Evolutionary conservation across 2,797 vertebrate genomes (phyloP).

Genomic region (Vireo griseus): DNA sequence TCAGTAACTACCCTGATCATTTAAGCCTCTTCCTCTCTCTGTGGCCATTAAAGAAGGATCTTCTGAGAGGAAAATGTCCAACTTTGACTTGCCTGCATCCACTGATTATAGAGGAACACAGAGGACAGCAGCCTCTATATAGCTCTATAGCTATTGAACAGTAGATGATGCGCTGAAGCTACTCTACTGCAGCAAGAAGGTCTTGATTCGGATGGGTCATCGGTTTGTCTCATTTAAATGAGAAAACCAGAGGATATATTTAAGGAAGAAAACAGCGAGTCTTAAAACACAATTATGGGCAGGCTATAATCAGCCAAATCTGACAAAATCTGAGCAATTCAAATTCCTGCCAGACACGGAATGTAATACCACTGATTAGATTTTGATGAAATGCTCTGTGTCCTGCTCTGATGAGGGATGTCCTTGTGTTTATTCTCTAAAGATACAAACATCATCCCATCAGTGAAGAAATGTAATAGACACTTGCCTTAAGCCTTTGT

Average conservation of each 20-base stretch:
- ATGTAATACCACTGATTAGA: background rate
- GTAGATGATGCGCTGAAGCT: background rate
- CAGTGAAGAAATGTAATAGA: background rate
- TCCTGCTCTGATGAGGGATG: background rate
- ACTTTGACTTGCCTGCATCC: background rate
- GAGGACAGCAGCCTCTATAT: background rate
- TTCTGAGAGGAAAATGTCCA: background rate
- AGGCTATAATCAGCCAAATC: background rate
- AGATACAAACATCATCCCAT: background rate
- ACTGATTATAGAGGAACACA: background rate
- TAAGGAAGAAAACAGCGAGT: background rate
- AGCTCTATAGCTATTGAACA: background rate
- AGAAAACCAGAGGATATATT: background rate
- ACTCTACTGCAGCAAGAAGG: background rate
- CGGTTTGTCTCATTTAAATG: background rate
- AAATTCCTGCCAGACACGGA: background rate
- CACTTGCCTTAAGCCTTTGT: background rate
- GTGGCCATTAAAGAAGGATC: background rate
- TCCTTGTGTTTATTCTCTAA: background rate
- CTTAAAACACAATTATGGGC: background rate
- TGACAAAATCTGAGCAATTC: background rate
- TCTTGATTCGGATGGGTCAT: background rate
- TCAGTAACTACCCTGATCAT: background rate
- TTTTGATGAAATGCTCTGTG: background rate
- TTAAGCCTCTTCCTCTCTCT: background rate